Evolutionary conservation across 2,797 vertebrate genomes (phyloP).

Genomic region (Centroberyx gerrardi): DNA sequence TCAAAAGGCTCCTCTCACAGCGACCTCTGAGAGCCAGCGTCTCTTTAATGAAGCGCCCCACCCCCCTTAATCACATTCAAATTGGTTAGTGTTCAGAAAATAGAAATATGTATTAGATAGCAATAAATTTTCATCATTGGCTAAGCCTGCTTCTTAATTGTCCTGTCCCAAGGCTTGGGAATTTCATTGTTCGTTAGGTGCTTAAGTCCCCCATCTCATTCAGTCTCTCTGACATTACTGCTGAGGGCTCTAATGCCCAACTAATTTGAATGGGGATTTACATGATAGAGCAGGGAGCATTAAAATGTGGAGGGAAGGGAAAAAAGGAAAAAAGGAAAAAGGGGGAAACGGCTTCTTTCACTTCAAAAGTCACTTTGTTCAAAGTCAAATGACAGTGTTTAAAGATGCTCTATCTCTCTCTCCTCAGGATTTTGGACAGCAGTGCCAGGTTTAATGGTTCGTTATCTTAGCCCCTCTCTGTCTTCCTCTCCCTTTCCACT

Average conservation of each 20-base stretch:
- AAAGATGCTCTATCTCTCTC: slow-evolving; percentile 87
- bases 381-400: slow-evolving; percentile 99
- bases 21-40: slow-evolving; percentile 88
- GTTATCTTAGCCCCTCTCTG: slow-evolving; percentile 77
- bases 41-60: slow-evolving; percentile 90
- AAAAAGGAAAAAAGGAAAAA: slow-evolving; percentile 85
- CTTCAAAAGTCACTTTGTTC: slow-evolving; percentile 99
- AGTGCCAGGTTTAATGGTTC: slow-evolving; percentile 81
- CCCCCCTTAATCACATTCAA: slow-evolving; percentile 99
- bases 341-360: slow-evolving; percentile 92
- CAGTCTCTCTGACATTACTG: slow-evolving; percentile 99
- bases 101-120: slow-evolving; percentile 99
- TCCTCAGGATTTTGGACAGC: slow-evolving; percentile 84
- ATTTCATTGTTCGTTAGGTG: slow-evolving; percentile 99
- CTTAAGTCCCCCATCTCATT: slow-evolving; percentile 99
- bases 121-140: slow-evolving; percentile 99
- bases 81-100: slow-evolving; percentile 99
- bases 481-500: slow-evolving; percentile 58
- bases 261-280: slow-evolving; percentile 99
- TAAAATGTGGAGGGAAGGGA: slow-evolving; percentile 95
- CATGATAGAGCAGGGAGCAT: slow-evolving; percentile 99
- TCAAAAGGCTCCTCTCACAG: slow-evolving; percentile 89
- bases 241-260: slow-evolving; percentile 99
- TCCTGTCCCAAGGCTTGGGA: slow-evolving; percentile 99
- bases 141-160: slow-evolving; percentile 99